Conservation (phyloP, 2,888 invertebrate species). For the Habrosyne pyritoides region DNA sequence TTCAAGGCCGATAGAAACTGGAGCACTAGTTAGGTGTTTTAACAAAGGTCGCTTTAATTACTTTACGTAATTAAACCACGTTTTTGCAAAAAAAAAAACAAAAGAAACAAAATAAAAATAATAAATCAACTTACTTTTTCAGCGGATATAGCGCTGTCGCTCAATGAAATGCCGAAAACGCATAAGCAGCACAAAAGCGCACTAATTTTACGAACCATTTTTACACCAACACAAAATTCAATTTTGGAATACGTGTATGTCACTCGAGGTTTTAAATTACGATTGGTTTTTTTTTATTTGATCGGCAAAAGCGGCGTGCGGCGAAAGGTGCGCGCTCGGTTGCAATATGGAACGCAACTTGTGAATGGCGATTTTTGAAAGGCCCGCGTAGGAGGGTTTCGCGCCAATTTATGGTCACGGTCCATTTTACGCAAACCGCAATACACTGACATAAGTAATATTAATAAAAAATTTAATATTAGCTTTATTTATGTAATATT, state of each 20-base stretch:
- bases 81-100: constrained; percentile 6
- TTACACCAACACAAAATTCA: constrained; percentile 26
- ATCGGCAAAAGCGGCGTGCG: constrained; percentile 46
- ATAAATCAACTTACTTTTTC: constrained; percentile 63
- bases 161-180: constrained; percentile 70
- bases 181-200: constrained; percentile 71
- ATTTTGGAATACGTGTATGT: constrained; percentile 11
- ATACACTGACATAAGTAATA: constrained; percentile 5
- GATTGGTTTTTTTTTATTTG: constrained; percentile 27
- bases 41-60: background rate
- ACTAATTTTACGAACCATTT: constrained; percentile 77
- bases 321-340: constrained; percentile 72
- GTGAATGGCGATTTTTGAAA: constrained; percentile 78
- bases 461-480: background rate
- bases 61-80: too few relatives aligned
- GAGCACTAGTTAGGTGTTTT: constrained; percentile 38
- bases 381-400: constrained; percentile 83
- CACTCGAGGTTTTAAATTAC: constrained; percentile 20
- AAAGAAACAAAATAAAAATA: constrained; percentile 5
- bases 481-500: background rate
- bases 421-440: constrained; percentile 54
- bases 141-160: constrained; percentile 75
- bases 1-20: constrained; percentile 65
- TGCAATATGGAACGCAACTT: constrained; percentile 62
- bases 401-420: constrained; percentile 67